phyloP scores from a whole-genome alignment of 2,888 invertebrate genomes.

The Lampropteryx suffumata region DNA sequence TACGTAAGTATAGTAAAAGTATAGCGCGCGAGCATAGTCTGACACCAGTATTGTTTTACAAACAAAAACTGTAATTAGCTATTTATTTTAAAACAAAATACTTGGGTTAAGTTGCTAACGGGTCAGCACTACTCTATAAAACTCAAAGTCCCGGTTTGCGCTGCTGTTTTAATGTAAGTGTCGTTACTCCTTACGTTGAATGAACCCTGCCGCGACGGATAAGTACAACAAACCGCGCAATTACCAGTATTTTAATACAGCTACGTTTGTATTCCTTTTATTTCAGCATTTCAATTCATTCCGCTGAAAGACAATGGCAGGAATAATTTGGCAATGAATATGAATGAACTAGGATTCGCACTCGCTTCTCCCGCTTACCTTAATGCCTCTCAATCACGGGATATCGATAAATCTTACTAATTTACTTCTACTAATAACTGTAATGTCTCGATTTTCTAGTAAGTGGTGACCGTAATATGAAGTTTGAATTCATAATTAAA shows the following conservation, averaged over 20 bases:
- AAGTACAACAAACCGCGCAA: conserved; percentile 43
- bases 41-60: too few relatives aligned
- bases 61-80: too few relatives aligned
- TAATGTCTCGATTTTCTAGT: background rate
- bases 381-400: conserved; percentile 51
- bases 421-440: conserved; percentile 38
- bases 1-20: too few relatives aligned
- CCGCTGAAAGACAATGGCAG: conserved; percentile 65
- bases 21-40: too few relatives aligned
- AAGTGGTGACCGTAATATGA: too few relatives aligned
- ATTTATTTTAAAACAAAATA: too few relatives aligned
- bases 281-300: conserved; percentile 60
- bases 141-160: too few relatives aligned
- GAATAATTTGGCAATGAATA: conserved; percentile 76
- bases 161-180: too few relatives aligned
- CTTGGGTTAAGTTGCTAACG: too few relatives aligned
- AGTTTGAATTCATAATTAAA: too few relatives aligned
- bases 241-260: conserved; percentile 52
- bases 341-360: conserved; percentile 70
- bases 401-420: conserved; percentile 55
- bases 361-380: conserved; percentile 61
- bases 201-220: conserved; percentile 28
- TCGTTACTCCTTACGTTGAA: background rate
- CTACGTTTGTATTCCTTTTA: conserved; percentile 57
- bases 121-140: too few relatives aligned